Evolutionary conservation across 2,797 vertebrate genomes (phyloP).

Genomic region (Petrocephalus schoutedeni): DNA sequence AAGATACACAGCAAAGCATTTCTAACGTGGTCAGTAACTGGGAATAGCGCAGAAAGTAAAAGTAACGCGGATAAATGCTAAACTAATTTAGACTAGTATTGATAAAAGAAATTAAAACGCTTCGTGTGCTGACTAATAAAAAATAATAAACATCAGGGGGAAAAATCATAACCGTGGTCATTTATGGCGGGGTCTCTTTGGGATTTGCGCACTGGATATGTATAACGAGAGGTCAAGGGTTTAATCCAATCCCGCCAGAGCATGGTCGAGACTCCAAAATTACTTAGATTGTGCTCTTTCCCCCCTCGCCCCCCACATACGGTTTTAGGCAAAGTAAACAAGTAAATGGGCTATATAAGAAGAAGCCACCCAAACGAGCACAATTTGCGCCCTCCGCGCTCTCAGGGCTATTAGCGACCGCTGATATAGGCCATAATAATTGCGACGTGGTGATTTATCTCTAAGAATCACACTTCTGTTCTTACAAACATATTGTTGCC

Average conservation of each 20-base stretch:
- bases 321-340: not conserved
- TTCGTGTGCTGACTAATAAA: not conserved
- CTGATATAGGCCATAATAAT: not conserved
- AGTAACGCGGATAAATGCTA: not conserved
- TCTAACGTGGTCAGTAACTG: not conserved
- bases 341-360: not conserved
- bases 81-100: not conserved
- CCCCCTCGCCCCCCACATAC: not conserved
- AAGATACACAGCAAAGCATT: not conserved
- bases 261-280: not conserved
- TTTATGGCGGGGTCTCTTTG: not conserved
- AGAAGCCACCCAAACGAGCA: not conserved
- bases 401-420: not conserved
- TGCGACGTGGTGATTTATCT: not conserved
- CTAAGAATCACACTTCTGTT: not conserved
- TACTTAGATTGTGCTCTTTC: not conserved
- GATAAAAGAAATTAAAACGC: not conserved
- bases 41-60: not conserved
- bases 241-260: not conserved
- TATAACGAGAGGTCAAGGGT: conserved; percentile 9
- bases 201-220: not conserved
- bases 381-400: not conserved
- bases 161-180: not conserved
- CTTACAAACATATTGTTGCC: not conserved
- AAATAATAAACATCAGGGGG: not conserved